phyloP scores from a whole-genome alignment of 1,140 invertebrate species.

The Aricia agestis region DNA sequence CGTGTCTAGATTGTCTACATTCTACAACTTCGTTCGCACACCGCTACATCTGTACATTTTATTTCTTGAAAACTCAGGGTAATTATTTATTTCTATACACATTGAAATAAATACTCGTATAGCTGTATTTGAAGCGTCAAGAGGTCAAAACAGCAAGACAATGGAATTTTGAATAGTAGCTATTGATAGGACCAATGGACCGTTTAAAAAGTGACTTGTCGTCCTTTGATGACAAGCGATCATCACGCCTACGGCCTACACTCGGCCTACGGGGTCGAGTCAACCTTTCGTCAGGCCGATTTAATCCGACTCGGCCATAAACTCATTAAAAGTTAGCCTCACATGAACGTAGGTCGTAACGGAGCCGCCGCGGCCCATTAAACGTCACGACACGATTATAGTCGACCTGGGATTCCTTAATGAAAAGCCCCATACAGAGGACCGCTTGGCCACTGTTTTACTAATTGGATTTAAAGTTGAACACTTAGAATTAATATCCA shows the following conservation, averaged over 20 bases:
- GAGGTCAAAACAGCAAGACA: too few species aligned
- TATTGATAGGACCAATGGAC: too few species aligned
- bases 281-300: constrained; percentile 22
- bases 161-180: too few species aligned
- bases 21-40: too few species aligned
- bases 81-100: too few species aligned
- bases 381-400: constrained; percentile 55
- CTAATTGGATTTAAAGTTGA: constrained; percentile 23
- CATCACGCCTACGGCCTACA: background rate
- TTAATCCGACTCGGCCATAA: constrained; percentile 39
- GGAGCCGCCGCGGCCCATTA: constrained; percentile 56
- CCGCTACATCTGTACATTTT: too few species aligned
- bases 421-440: constrained; percentile 49
- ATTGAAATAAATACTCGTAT: too few species aligned
- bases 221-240: background rate
- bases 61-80: too few species aligned
- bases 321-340: constrained; percentile 64
- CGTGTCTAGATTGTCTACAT: too few species aligned
- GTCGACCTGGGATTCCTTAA: constrained; percentile 57
- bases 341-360: constrained; percentile 58
- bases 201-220: background rate
- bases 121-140: too few species aligned
- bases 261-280: background rate
- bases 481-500: constrained; percentile 22
- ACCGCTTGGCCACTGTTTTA: constrained; percentile 29